These are phyloP conservation scores for Salvator merianae DNA, from an alignment of 2,113 vertebrate genomes.

Conservation along the genomic window DNA sequence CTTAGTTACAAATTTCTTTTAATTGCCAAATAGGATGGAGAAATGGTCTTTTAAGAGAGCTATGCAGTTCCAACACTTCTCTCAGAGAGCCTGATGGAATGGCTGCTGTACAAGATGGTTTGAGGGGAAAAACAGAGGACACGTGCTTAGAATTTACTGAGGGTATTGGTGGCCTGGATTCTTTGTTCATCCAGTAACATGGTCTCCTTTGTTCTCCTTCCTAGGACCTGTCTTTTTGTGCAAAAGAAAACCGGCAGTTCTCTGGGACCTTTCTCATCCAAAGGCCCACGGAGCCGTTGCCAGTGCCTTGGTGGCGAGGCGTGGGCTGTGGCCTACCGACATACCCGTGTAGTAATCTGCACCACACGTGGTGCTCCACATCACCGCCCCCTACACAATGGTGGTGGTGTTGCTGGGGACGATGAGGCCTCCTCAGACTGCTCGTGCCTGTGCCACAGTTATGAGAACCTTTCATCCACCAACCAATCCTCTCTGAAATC, in stretches of 20 bases:
- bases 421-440: conserved; percentile 25
- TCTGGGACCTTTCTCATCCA: conserved; percentile 14
- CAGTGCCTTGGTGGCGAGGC: conserved; percentile 50
- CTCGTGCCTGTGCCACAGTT: conserved; percentile 40
- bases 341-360: conserved; percentile 57
- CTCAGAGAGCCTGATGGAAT: too few relatives aligned
- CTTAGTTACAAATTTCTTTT: too few relatives aligned
- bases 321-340: conserved; percentile 68
- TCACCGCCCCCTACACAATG: background rate
- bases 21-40: too few relatives aligned
- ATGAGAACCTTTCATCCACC: conserved; percentile 61
- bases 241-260: conserved; percentile 48
- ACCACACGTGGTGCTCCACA: conserved; percentile 24
- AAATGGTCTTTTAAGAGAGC: too few relatives aligned
- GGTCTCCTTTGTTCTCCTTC: conserved; percentile 1
- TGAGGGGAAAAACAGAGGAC: too few relatives aligned
- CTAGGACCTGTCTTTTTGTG: conserved; percentile 62
- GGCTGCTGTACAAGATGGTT: too few relatives aligned
- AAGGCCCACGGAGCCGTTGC: conserved; percentile 33
- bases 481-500: conserved; percentile 71
- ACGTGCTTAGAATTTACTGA: background rate
- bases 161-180: background rate
- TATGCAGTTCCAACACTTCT: too few relatives aligned
- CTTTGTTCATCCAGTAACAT: background rate
- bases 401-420: background rate